Base-by-base conservation (phyloP, 2,113 vertebrate species). In the Carlito syrichta region DNA sequence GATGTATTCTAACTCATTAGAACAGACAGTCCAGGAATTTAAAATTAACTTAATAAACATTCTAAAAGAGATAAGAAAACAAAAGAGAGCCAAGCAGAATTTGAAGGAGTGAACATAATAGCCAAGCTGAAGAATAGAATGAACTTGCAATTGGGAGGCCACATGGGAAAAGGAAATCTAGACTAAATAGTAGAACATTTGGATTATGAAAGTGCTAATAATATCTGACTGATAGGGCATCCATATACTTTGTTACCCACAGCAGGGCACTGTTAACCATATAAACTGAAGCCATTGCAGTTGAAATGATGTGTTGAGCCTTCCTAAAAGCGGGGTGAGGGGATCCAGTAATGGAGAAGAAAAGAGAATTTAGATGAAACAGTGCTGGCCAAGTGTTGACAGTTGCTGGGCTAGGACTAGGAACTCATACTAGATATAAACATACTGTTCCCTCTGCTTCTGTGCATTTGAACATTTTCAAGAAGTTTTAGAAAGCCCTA, bases 241-340 rank as follows among this genome's bases (percentile, higher is more conserved):
- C 45, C 0, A 0, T 20, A 54, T 11, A 30, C 0, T 13, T n/a
- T 13, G 20, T 6, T 19, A 13, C 16, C 32, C 48, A 1, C 12
- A 38, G n/a, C 30, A 17, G 14, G 68, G 32, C 0, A 0, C 54
- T 11, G 43, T 48, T 0, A n/a, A 45, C n/a, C n/a, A n/a, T n/a
- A 8, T 9, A 5, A 2, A 0, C 40, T 4, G 4, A 17, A 60
- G 76, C 43, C 6, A 0, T 27, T 12, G 8, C 62, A 6, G 50
- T 3, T 38, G 40, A 50, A 6, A 6, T 1, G 8, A 35, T 0
- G 3, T 23, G 50, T 23, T 35, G 69, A 71, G 82, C 19, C 50
- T 23, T 17, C 5, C 71, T 68, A 40, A 63, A 12, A n/a, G 35
- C 19, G 38, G 30, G 45, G 74, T 9, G 2, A 11, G 45, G 30